These are phyloP conservation scores for Epistrophe grossulariae DNA, from an alignment of 2,888 invertebrate genomes.

Conservation along the genomic window DNA sequence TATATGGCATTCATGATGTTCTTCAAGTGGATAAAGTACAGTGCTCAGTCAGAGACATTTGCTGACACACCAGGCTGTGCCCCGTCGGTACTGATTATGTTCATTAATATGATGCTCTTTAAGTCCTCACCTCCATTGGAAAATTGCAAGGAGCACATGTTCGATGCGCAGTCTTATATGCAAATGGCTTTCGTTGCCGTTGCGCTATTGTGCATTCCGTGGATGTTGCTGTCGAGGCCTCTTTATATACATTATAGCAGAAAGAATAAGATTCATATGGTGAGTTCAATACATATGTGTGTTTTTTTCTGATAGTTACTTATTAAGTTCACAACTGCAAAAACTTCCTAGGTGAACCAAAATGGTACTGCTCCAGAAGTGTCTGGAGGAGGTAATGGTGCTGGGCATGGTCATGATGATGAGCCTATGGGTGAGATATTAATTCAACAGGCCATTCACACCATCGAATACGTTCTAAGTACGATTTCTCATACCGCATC, in stretches of 20 bases:
- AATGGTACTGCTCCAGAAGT: constrained; percentile 2
- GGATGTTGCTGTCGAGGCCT: constrained; percentile 96
- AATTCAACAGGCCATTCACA: constrained; percentile 93
- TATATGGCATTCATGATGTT: constrained; percentile 96
- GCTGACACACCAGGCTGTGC: constrained; percentile 85
- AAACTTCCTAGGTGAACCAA: not conserved
- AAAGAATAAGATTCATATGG: constrained; percentile 13
- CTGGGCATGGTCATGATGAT: constrained; percentile 85
- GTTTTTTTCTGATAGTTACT: not conserved
- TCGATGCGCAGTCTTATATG: constrained; percentile 87
- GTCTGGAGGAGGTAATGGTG: not conserved
- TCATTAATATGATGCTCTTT: constrained; percentile 91
- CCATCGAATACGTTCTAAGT: constrained; percentile 87
- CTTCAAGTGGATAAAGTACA: constrained; percentile 93
- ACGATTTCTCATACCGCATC: constrained; percentile 99
- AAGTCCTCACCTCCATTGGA: constrained; percentile 81
- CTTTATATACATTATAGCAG: constrained; percentile 87
- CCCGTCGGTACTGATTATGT: constrained; percentile 90
- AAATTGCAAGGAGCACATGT: constrained; percentile 87
- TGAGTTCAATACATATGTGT: not conserved
- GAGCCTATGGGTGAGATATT: constrained; percentile 91
- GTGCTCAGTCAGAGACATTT: constrained; percentile 83
- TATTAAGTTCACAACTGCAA: not conserved
- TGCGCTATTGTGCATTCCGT: constrained; percentile 93
- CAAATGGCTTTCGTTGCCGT: constrained; percentile 91